Conservation (phyloP, 2,797 vertebrate genomes). For the Sebastes paucispinis region DNA sequence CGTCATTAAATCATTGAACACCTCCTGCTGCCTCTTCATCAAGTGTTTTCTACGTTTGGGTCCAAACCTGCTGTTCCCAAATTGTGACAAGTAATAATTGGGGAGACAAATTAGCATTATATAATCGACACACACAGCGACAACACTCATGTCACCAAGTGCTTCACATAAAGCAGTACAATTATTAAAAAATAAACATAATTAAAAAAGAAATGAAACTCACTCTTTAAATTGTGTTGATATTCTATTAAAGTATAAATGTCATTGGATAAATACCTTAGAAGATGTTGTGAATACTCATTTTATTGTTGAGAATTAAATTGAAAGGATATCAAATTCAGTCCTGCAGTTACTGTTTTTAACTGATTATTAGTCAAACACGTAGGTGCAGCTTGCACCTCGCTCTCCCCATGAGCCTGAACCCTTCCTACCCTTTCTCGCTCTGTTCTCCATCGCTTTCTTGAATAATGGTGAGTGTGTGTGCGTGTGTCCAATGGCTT, state of each 20-base stretch:
- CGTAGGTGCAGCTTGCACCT: background rate
- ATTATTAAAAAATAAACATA: background rate
- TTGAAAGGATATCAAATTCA: background rate
- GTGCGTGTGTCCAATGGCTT: background rate
- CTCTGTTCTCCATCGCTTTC: background rate
- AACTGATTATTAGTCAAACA: background rate
- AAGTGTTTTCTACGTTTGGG: background rate
- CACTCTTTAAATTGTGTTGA: fast-evolving
- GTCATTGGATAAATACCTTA: no score
- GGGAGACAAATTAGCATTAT: background rate
- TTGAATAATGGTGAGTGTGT: slow-evolving; percentile 7
- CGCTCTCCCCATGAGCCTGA: background rate
- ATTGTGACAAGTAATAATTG: background rate
- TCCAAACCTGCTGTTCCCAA: background rate
- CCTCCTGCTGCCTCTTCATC: background rate
- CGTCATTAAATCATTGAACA: no score
- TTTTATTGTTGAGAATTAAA: background rate
- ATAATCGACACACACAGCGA: background rate
- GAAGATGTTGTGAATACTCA: background rate
- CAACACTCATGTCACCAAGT: background rate
- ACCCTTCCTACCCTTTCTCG: background rate
- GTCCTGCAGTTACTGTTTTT: background rate
- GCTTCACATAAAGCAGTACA: background rate
- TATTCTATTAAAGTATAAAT: no score
- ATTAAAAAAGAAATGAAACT: background rate